Percentiles rank a stretch among this genome's conserved stretches.
Evolutionary conservation across 23 tunicate genomes (phyloP).

Genomic region (Clavelina lepadiformis): DNA sequence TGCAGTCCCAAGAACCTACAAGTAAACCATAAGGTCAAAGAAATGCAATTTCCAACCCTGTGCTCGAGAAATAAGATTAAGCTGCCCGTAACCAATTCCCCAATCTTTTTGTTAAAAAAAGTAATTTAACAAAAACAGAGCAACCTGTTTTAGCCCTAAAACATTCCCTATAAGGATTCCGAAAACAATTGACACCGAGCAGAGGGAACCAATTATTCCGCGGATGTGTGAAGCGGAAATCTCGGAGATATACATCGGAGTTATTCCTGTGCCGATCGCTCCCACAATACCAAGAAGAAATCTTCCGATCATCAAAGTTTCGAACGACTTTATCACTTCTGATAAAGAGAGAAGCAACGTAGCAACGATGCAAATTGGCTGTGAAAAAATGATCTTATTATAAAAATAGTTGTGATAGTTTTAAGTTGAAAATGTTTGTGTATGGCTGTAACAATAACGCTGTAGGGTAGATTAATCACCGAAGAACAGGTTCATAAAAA

Average conservation of each 20-base stretch:
- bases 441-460: too few relatives aligned
- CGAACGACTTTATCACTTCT: neutral
- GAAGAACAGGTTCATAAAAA: too few relatives aligned
- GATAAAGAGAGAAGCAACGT: neutral
- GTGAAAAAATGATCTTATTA: neutral
- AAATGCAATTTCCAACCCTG: too few relatives aligned
- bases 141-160: slow-evolving; percentile 27
- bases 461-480: too few relatives aligned
- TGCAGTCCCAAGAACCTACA: slow-evolving; percentile 20
- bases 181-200: slow-evolving; percentile 13
- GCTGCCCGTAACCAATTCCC: too few relatives aligned
- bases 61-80: too few relatives aligned
- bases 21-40: too few relatives aligned
- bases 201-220: slow-evolving; percentile 16
- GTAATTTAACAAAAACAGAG: neutral
- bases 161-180: slow-evolving; percentile 24
- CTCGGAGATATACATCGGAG: slow-evolving; percentile 27
- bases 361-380: neutral
- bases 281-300: neutral
- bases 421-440: too few relatives aligned
- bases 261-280: slow-evolving; percentile 3
- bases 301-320: neutral
- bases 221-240: slow-evolving; percentile 19
- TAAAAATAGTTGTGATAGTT: too few relatives aligned
- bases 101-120: neutral